Evolutionary conservation across 92 coral and sea anemone species (phyloP).

Genomic region (Muricea muricata): DNA sequence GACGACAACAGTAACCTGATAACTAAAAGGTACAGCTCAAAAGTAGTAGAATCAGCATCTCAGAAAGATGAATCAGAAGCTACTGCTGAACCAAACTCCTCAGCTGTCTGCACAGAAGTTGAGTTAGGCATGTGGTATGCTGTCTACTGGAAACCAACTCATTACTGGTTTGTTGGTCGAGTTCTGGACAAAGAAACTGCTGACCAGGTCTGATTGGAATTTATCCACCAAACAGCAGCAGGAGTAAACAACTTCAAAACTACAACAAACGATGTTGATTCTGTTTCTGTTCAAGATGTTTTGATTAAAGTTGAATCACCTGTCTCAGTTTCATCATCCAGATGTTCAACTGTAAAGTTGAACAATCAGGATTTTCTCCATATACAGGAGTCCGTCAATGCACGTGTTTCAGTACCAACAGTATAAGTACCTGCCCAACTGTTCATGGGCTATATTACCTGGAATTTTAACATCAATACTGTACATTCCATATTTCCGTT

Average conservation of each 20-base stretch:
- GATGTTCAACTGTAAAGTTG: conserved; percentile 51
- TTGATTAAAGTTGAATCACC: conserved; percentile 44
- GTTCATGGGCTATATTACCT: no score
- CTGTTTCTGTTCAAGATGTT: conserved; percentile 33
- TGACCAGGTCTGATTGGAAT: conserved; percentile 52
- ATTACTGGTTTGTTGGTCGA: conserved; percentile 51
- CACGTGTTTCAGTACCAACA: no score
- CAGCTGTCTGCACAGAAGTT: neutral
- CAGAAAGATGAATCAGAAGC: conserved; percentile 40
- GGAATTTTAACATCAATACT: no score
- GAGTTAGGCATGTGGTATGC: conserved; percentile 62
- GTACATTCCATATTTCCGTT: no score
- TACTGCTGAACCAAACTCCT: conserved; percentile 15
- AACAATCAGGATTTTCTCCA: conserved; percentile 35
- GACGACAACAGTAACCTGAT: conserved; percentile 33
- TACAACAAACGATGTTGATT: conserved; percentile 40
- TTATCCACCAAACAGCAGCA: conserved; percentile 54
- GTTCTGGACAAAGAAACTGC: conserved; percentile 37
- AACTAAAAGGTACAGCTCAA: conserved; percentile 58
- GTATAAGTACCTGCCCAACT: no score
- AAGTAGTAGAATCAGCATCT: neutral
- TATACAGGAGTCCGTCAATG: conserved; percentile 38
- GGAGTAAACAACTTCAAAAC: conserved; percentile 31
- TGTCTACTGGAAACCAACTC: conserved; percentile 53
- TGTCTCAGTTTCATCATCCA: conserved; percentile 50